These are phyloP conservation scores for Hypena proboscidalis DNA, from an alignment of 2,888 invertebrate genomes.

Conservation along the genomic window DNA sequence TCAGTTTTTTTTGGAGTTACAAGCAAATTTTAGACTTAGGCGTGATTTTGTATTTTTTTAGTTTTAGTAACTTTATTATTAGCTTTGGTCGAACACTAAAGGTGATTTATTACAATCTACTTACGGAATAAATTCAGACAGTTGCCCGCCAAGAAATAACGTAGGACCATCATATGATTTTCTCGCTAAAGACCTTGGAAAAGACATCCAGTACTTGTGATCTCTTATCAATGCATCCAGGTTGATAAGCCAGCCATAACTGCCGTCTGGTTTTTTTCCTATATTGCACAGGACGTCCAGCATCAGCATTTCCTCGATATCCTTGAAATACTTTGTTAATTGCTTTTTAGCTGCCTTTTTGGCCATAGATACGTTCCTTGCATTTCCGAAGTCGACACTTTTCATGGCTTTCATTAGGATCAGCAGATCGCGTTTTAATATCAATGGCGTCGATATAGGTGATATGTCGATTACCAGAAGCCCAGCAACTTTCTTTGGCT, in stretches of 20 bases:
- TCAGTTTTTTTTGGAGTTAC: too few species aligned
- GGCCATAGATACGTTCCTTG: constrained; percentile 52
- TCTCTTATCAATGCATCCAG: constrained; percentile 87
- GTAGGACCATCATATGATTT: constrained; percentile 87
- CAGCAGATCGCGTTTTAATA: constrained; percentile 67
- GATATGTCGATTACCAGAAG: constrained; percentile 11
- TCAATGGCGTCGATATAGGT: constrained; percentile 1
- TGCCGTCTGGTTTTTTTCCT: constrained; percentile 67
- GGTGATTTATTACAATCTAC: constrained; percentile 32
- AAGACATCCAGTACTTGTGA: constrained; percentile 86
- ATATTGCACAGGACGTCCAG: constrained; percentile 79
- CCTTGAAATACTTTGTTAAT: constrained; percentile 54
- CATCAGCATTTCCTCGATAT: constrained; percentile 87
- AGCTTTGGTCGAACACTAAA: background rate
- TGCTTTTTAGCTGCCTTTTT: constrained; percentile 50
- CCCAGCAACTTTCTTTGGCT: constrained; percentile 13
- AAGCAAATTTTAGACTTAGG: too few species aligned
- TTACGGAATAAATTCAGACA: constrained; percentile 92
- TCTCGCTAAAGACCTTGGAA: constrained; percentile 78
- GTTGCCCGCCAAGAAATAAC: constrained; percentile 93
- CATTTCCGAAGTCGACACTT: constrained; percentile 52
- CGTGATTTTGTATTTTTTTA: too few species aligned
- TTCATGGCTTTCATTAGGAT: constrained; percentile 83
- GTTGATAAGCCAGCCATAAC: constrained; percentile 90
- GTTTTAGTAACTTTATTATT: background rate